phyloP scores from a whole-genome alignment of 1,140 invertebrate species.

The Cydia fagiglandana region DNA sequence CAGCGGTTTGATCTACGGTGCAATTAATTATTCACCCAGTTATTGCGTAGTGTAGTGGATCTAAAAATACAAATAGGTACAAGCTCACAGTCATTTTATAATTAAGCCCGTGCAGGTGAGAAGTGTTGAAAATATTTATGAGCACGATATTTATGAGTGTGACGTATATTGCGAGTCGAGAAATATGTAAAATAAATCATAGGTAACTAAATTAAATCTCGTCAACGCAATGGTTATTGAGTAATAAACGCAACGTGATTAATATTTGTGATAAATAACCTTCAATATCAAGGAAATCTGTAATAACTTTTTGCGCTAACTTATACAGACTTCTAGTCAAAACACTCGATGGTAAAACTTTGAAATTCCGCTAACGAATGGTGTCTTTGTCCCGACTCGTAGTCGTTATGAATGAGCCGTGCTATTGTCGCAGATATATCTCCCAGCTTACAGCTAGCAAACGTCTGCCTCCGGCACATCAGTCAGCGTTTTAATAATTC shows the following conservation, averaged over 20 bases:
- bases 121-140: conserved; percentile 8
- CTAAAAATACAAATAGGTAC: conserved; percentile 5
- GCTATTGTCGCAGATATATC: conserved; percentile 15
- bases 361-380: conserved; percentile 10
- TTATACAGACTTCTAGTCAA: background rate
- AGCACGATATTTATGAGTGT: background rate
- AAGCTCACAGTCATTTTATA: background rate
- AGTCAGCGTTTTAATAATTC: conserved; percentile 32
- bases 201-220: background rate
- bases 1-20: background rate
- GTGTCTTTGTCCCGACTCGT: conserved; percentile 18
- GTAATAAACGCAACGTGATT: too few species aligned
- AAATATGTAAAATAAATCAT: background rate
- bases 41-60: background rate
- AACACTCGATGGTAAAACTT: background rate
- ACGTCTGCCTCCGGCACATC: conserved; percentile 19
- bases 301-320: background rate
- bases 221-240: background rate
- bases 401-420: conserved; percentile 14
- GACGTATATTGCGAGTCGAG: background rate
- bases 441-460: conserved; percentile 5
- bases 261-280: too few species aligned
- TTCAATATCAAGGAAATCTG: background rate
- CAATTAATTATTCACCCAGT: background rate
- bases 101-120: background rate